Evolutionary conservation across 1,140 invertebrate species (phyloP), one percentile per base, ranked within the genome.

Genomic region (Mizuhopecten yessoensis): DNA sequence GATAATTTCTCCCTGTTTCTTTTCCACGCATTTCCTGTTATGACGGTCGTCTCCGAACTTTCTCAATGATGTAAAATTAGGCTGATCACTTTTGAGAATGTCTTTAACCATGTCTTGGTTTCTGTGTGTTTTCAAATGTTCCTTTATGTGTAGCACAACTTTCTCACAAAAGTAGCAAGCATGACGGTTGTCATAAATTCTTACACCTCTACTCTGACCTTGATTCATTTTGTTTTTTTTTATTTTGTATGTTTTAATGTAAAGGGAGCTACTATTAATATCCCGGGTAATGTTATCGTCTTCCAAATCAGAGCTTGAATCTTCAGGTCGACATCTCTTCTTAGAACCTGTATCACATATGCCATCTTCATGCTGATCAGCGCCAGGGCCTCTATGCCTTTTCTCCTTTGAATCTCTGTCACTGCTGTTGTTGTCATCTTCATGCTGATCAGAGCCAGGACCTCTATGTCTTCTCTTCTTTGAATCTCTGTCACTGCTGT

Each of bases 31-130:
- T 45, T 90, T 33, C 45, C 49, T n/a, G 42, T 91, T 91, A 88
- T 91, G 90, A 33, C 57, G 88, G n/a, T 91, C 90, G 36, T 91
- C 90, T 88, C 90, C 90, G 9, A 88, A n/a, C 57, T 91, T 91
- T 33, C 90, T 88, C 86, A 90, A 75, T 29, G 33, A 33, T 39
- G 89, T 90, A 29, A 90, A 90, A 49, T 90, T 39, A 10, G 34
- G 45, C n/a, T 23, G 1, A 2, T 49, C 45, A 15, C 45, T 23
- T 5, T 49, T 49, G 20, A 49, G 45, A 49, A 86, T 34, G 33
- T 86, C 33, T 45, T 87, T 91, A n/a, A 89, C 86, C 34, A 42
- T 86, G 23, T 89, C 88, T 34, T 88, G 34, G 34, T 91, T 89
- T 91, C 87, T 88, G 42, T 91, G 87, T 89, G 57, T 89, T 34